These are phyloP conservation scores for Drosophila elegans DNA, from an alignment of 1,140 invertebrate species.

Conservation along the genomic window DNA sequence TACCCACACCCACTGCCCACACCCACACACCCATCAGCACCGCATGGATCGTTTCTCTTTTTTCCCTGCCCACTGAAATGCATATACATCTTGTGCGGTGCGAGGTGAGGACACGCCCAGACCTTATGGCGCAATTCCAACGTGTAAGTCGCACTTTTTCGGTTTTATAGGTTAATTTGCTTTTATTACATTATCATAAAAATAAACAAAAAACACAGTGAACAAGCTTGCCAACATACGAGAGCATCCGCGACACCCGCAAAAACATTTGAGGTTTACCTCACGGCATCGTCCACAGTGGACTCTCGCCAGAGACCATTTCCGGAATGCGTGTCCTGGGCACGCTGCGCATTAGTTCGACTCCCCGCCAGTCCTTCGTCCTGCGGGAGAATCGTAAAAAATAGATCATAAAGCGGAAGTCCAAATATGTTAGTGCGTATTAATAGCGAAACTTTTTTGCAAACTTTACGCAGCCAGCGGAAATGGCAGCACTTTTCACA, in stretches of 20 bases:
- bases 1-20: not conserved
- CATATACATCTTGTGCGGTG: slow-evolving; percentile 40
- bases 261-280: slow-evolving; percentile 66
- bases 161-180: slow-evolving; percentile 83
- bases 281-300: slow-evolving; percentile 44
- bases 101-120: slow-evolving; percentile 71
- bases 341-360: slow-evolving; percentile 50
- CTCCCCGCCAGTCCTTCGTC: slow-evolving; percentile 19
- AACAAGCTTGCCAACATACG: slow-evolving; percentile 53
- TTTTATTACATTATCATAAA: slow-evolving; percentile 84
- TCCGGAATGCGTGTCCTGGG: slow-evolving; percentile 52
- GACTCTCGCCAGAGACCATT: slow-evolving; percentile 43
- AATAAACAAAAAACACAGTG: slow-evolving; percentile 41
- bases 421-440: slow-evolving; percentile 49
- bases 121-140: slow-evolving; percentile 80
- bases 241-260: slow-evolving; percentile 36
- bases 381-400: slow-evolving; percentile 57
- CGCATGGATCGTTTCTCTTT: slow-evolving; percentile 34
- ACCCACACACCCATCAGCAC: slow-evolving; percentile 5
- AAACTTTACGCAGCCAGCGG: slow-evolving; percentile 19
- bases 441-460: slow-evolving; percentile 39
- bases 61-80: slow-evolving; percentile 4
- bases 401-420: slow-evolving; percentile 61
- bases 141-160: slow-evolving; percentile 77
- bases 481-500: slow-evolving; percentile 15